These are phyloP conservation scores for Nycticebus coucang DNA, from an alignment of 2,113 vertebrate genomes.

Conservation along the genomic window DNA sequence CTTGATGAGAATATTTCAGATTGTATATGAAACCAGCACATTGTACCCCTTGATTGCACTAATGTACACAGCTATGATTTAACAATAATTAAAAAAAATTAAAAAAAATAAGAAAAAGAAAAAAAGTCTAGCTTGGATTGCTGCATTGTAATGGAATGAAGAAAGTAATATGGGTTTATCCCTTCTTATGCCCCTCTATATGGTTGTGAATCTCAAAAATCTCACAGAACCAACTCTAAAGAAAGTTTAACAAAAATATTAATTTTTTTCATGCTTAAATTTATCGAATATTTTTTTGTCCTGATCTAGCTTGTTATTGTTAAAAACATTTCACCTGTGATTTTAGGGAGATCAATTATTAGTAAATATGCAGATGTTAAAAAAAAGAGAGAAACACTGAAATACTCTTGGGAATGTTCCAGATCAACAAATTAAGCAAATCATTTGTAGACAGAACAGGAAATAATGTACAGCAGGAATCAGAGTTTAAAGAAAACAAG, in stretches of 20 bases:
- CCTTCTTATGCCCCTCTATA: no score
- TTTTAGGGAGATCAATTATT: background rate
- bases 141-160: accelerated
- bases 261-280: background rate
- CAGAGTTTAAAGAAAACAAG: background rate
- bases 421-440: background rate
- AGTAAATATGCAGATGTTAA: background rate
- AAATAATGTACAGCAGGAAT: background rate
- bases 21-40: no score
- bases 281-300: background rate
- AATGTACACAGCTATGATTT: no score
- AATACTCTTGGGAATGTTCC: background rate
- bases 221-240: background rate
- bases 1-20: no score
- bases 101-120: no score
- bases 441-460: background rate
- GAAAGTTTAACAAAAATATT: background rate
- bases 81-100: no score
- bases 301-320: background rate
- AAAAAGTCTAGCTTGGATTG: background rate
- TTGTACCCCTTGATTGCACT: no score
- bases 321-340: background rate
- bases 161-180: background rate
- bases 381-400: background rate
- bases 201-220: background rate